Percentiles rank a stretch among this genome's conserved stretches.
phyloP scores from a whole-genome alignment of 2,888 invertebrate species.

The Scaptomyza flava region DNA sequence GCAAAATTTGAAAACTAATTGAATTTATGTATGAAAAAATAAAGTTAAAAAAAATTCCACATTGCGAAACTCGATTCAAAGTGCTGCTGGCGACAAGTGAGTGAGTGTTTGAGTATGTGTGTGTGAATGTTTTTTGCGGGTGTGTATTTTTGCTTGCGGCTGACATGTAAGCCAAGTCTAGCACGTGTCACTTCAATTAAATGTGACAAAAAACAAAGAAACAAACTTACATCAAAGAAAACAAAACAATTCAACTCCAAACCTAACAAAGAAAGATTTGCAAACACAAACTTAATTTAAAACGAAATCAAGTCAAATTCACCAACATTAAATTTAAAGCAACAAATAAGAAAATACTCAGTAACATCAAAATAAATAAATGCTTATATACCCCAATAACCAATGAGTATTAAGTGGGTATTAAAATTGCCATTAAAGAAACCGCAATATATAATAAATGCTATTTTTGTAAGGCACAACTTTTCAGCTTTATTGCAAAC shows the following conservation, averaged over 20 bases:
- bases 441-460: slow-evolving; percentile 29
- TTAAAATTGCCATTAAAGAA: slow-evolving; percentile 19
- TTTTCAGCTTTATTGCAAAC: slow-evolving; percentile 50
- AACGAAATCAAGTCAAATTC: slow-evolving; percentile 22
- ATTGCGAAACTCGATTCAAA: slow-evolving; percentile 62
- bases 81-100: slow-evolving; percentile 45
- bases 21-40: slow-evolving; percentile 53
- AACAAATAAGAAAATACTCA: background rate
- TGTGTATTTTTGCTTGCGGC: slow-evolving; percentile 22
- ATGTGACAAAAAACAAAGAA: slow-evolving; percentile 7
- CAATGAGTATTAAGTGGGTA: background rate
- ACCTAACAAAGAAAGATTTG: slow-evolving; percentile 13
- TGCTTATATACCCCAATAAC: background rate
- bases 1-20: slow-evolving; percentile 62
- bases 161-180: slow-evolving; percentile 23
- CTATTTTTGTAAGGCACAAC: slow-evolving; percentile 34
- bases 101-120: slow-evolving; percentile 26
- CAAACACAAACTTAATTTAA: slow-evolving; percentile 23
- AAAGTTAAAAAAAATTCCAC: slow-evolving; percentile 7
- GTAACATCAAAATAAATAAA: background rate
- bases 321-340: background rate
- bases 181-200: slow-evolving; percentile 33
- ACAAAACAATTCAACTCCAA: slow-evolving; percentile 23
- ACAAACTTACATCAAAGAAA: slow-evolving; percentile 49
- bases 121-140: background rate